These are phyloP conservation scores for Dolichoris vasculosae DNA, from an alignment of 1,140 invertebrate species.

Conservation along the genomic window DNA sequence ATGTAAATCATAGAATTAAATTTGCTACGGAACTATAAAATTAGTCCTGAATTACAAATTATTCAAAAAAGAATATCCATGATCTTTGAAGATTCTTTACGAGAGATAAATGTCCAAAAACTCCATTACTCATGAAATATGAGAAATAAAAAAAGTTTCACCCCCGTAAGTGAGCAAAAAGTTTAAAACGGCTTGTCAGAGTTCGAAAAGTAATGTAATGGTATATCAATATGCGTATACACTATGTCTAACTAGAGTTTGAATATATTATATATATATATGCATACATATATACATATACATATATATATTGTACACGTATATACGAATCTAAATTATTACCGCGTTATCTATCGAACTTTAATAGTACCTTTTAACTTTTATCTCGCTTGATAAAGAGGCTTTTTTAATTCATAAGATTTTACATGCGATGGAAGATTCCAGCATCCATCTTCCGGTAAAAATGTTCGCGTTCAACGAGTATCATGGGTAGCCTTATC, in stretches of 20 bases:
- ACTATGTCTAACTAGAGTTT: neutral
- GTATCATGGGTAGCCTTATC: neutral
- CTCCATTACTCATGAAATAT: neutral
- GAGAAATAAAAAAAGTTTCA: neutral
- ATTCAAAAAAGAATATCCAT: neutral
- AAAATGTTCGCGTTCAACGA: neutral
- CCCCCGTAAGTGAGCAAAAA: neutral
- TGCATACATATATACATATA: neutral
- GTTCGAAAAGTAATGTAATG: neutral
- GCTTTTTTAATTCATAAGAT: constrained; percentile 8
- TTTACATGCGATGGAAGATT: neutral
- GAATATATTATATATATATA: neutral
- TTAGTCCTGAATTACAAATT: neutral
- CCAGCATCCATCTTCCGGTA: neutral
- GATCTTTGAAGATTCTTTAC: neutral
- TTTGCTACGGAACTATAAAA: neutral
- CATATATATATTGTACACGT: neutral
- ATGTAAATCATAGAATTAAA: neutral
- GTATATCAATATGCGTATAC: neutral
- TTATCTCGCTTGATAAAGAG: neutral
- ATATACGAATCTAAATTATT: neutral
- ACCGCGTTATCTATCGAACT: neutral
- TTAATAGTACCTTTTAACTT: neutral
- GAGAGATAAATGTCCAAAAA: neutral
- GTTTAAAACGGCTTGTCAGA: neutral